Evolutionary conservation across 2,797 vertebrate species (phyloP).

Genomic region (Coilia nasus): DNA sequence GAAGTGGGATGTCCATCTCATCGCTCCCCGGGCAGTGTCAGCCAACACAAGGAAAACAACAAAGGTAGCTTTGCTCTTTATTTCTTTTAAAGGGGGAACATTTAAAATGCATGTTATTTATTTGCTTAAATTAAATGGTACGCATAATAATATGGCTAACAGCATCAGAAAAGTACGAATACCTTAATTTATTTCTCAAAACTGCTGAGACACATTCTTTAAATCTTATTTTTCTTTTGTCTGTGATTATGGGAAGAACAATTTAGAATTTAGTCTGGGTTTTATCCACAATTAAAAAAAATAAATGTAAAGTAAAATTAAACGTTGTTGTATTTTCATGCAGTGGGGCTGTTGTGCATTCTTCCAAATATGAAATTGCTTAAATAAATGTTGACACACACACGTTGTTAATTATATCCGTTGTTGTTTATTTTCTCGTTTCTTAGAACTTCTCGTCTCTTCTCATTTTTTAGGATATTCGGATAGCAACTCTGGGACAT

Average conservation of each 20-base stretch:
- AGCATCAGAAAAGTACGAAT: not conserved
- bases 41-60: conserved; percentile 95
- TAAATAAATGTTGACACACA: not conserved
- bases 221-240: too few species aligned
- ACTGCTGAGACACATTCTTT: not conserved
- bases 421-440: not conserved
- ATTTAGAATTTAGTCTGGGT: not conserved
- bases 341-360: not conserved
- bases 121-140: not conserved
- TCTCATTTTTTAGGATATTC: conserved; percentile 78
- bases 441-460: conserved; percentile 3
- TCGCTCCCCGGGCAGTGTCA: conserved; percentile 85
- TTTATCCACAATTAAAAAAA: not conserved
- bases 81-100: not conserved
- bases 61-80: conserved; percentile 81
- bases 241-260: not conserved
- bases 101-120: not conserved
- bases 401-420: not conserved
- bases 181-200: not conserved
- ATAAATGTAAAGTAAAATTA: not conserved
- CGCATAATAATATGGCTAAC: not conserved
- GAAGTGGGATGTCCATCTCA: conserved; percentile 96
- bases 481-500: conserved; percentile 86
- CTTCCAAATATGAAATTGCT: not conserved
- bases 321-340: not conserved